Evolutionary conservation across 2,113 vertebrate genomes (phyloP).

Genomic region (Sinocyclocheilus anophthalmus): DNA sequence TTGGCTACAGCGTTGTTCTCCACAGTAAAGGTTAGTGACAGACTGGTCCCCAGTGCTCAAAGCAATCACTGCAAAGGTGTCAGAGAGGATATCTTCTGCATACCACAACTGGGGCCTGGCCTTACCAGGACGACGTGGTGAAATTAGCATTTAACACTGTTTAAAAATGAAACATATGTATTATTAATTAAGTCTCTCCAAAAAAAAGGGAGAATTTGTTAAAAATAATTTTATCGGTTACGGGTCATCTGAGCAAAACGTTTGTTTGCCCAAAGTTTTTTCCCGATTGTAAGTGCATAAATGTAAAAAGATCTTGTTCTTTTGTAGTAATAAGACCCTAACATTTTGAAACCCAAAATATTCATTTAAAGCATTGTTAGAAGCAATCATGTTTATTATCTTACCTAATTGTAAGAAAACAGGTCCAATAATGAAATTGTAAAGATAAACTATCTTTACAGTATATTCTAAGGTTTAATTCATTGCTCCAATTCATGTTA

Average conservation of each 20-base stretch:
- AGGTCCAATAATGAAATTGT: background rate
- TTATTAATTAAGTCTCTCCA: background rate
- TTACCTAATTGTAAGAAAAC: background rate
- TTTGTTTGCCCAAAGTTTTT: too few relatives aligned
- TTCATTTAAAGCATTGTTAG: background rate
- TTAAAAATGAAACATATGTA: background rate
- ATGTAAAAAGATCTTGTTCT: background rate
- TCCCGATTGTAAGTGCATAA: background rate
- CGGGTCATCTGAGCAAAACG: too few relatives aligned
- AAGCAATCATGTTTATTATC: background rate
- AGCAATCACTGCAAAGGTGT: slow-evolving; percentile 35
- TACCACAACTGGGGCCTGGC: background rate
- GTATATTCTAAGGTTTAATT: background rate
- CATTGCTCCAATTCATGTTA: background rate
- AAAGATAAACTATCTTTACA: too few relatives aligned
- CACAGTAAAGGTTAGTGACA: slow-evolving; percentile 46
- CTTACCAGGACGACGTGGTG: background rate
- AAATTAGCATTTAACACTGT: slow-evolving; percentile 27
- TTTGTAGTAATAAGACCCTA: background rate
- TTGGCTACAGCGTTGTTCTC: slow-evolving; percentile 39
- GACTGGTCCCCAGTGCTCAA: slow-evolving; percentile 46
- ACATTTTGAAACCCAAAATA: too few relatives aligned
- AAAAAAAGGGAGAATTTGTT: background rate
- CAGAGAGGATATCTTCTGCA: background rate
- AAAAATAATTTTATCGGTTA: background rate